Base-by-base conservation (phyloP, 2,113 vertebrate genomes). In the Myodes glareolus region DNA sequence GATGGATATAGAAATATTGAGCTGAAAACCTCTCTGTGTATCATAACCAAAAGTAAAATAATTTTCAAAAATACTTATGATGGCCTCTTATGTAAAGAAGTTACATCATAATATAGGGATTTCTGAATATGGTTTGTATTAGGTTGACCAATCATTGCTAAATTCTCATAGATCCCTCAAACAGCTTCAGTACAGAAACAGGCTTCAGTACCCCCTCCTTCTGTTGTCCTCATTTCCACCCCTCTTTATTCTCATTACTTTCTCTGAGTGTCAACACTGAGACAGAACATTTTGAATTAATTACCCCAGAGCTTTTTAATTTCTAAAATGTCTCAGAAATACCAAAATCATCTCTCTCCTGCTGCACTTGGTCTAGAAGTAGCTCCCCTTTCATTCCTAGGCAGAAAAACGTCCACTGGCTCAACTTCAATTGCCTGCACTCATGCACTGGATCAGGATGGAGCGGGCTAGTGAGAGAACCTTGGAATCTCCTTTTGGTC, bases 211-310 rank as follows among this genome's bases (percentile, higher is more conserved):
- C 42, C 23, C 21, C 14, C 75, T 9, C 17, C n/a, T 84, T 14
- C 3, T 14, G 4, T 23, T 3, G 42, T 17, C 36, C 27, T 47
- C 12, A 13, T 9, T 0, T 4, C 2, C 1, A 58, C 65, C 36
- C 47, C n/a, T 25, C 39, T n/a, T 63, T 4, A 6, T 2, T 42
- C 3, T 50, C 16, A 45, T 6, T 70, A 55, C 7, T 7, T 14
- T 45, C 6, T 93, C 47, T 55, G 27, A 85, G 27, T 52, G 68
- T 39, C 63, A n/a, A 23, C 16, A 92, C 93, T 19, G 80, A 72
- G 70, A 76, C n/a, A 42, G 84, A 90, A 25, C 39, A 27, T 91
- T 92, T 94, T 95, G 5, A 94, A 80, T 87, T 39, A 3, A 92
- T n/a, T 39, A 42, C 50, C 50, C 87, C 1, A n/a, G 12, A 67